Conservation (phyloP, 1,140 invertebrate species). For the Triops cancriformis region DNA sequence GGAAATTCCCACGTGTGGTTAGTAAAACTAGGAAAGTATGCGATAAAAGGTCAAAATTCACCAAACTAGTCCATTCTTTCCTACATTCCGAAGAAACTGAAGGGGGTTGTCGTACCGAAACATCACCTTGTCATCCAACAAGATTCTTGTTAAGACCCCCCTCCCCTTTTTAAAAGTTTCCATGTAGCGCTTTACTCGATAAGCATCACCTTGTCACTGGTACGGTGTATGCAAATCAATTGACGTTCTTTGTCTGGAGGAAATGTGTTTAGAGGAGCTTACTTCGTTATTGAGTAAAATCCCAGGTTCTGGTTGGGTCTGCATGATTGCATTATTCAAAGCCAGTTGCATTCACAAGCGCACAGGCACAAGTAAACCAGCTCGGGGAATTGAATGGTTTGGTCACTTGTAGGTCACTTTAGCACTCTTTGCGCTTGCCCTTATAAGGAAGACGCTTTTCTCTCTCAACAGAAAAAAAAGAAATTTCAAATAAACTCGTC, state of each 20-base stretch:
- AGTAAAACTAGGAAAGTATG: background rate
- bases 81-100: background rate
- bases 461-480: background rate
- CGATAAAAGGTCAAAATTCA: background rate
- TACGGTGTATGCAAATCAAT: background rate
- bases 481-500: background rate
- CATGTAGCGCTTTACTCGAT: background rate
- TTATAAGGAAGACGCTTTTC: background rate
- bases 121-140: background rate
- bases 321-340: background rate
- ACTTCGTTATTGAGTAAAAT: conserved; percentile 2
- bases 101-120: background rate
- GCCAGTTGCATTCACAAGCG: background rate
- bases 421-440: background rate
- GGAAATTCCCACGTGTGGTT: background rate
- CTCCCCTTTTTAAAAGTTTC: background rate
- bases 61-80: background rate
- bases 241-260: background rate
- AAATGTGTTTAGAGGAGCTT: background rate
- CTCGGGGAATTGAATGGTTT: background rate
- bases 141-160: background rate
- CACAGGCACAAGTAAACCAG: no score
- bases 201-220: background rate
- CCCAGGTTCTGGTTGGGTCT: background rate
- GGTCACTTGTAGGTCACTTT: background rate